These are phyloP conservation scores for Furnarius figulus DNA, from an alignment of 2,113 vertebrate genomes.

Conservation along the genomic window DNA sequence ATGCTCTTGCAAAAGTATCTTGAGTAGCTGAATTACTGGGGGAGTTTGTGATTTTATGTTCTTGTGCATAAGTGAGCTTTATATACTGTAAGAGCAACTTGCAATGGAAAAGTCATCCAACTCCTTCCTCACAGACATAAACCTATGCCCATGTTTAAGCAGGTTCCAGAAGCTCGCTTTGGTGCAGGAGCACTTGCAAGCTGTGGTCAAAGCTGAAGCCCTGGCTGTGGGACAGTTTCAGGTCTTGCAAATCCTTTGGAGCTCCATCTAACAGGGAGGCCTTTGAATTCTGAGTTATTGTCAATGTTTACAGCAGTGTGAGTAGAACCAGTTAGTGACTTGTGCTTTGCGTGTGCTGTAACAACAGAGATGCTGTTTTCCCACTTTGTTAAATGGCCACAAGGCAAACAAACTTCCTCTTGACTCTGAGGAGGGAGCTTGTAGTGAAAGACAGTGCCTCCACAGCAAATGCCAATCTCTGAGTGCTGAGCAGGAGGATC, in stretches of 20 bases:
- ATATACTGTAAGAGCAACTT: neutral
- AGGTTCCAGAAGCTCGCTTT: neutral
- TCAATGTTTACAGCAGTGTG: neutral
- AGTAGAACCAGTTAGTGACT: neutral
- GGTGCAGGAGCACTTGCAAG: neutral
- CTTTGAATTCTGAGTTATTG: constrained; percentile 6
- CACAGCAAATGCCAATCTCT: neutral
- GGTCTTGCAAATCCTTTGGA: neutral
- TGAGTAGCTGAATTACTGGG: neutral
- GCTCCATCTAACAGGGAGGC: neutral
- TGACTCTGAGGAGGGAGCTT: neutral
- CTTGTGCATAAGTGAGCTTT: neutral
- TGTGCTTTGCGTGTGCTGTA: neutral
- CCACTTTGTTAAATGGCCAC: neutral
- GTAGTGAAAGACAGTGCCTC: neutral
- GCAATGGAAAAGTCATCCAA: neutral
- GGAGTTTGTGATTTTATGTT: neutral
- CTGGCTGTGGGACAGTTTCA: neutral
- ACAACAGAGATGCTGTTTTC: neutral
- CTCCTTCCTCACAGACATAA: neutral
- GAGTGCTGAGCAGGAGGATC: neutral
- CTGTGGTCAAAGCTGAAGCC: neutral
- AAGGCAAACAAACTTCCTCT: neutral
- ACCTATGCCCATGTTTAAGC: neutral
- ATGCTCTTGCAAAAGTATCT: neutral